A percentile compares a stretch with the other conserved stretches of the same genome.
Conservation (phyloP, 1,140 invertebrate genomes). For the Aplysia californica region DNA sequence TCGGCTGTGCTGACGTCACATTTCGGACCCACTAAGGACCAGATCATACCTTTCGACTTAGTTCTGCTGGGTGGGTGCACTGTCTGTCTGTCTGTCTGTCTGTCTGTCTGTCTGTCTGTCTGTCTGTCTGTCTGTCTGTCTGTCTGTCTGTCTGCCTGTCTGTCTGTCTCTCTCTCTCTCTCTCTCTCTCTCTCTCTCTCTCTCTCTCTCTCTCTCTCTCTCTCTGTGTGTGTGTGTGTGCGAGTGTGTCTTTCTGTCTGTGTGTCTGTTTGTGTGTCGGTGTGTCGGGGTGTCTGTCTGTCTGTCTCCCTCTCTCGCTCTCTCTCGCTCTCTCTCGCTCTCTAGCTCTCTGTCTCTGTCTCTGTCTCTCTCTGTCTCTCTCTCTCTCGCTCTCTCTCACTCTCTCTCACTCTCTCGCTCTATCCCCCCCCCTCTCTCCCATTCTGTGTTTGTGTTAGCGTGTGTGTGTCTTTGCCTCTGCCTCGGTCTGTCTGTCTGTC, state of each 20-base stretch:
- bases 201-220: neutral
- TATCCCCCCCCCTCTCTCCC: neutral
- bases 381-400: too few relatives aligned
- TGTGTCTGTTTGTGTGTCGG: too few relatives aligned
- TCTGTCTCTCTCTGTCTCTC: too few relatives aligned
- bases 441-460: neutral
- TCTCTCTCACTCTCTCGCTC: too few relatives aligned
- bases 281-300: too few relatives aligned
- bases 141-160: neutral
- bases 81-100: neutral
- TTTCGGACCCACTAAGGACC: constrained; percentile 42
- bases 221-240: neutral
- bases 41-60: constrained; percentile 43
- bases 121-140: neutral
- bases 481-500: too few relatives aligned
- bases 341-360: too few relatives aligned
- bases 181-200: neutral
- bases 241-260: too few relatives aligned
- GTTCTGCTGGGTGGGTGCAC: constrained; percentile 29
- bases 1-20: constrained; percentile 42
- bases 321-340: too few relatives aligned
- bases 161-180: neutral
- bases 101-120: neutral
- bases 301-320: too few relatives aligned
- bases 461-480: too few relatives aligned